These are phyloP conservation scores for Camponotus vicinus DNA, from an alignment of 1,140 invertebrate species.

Conservation along the genomic window DNA sequence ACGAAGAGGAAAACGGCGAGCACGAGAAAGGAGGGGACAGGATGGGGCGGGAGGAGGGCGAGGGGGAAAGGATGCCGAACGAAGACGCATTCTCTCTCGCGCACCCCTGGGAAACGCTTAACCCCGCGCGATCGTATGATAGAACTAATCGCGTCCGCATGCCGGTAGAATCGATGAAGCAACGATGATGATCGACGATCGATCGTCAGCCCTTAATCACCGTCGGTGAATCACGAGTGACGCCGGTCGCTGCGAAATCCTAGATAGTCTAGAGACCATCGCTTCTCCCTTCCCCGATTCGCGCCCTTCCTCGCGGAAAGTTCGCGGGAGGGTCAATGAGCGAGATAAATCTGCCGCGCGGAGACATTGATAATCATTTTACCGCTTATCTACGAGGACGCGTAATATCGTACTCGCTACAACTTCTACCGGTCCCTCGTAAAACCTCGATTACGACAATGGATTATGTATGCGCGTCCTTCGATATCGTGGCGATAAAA, in stretches of 20 bases:
- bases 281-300: background rate
- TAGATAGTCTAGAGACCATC: constrained; percentile 8
- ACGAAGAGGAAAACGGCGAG: constrained; percentile 56
- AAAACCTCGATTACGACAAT: constrained; percentile 72
- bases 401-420: background rate
- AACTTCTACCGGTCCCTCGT: constrained; percentile 24
- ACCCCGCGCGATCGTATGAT: constrained; percentile 78
- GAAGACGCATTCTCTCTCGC: constrained; percentile 55
- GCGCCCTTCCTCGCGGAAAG: constrained; percentile 5
- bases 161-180: constrained; percentile 70
- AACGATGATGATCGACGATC: constrained; percentile 79
- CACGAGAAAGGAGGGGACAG: constrained; percentile 7
- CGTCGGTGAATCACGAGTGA: constrained; percentile 61
- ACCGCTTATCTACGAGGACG: constrained; percentile 29
- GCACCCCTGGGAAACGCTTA: constrained; percentile 80
- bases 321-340: constrained; percentile 20
- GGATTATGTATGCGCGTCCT: constrained; percentile 42
- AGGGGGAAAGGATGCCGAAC: constrained; percentile 63
- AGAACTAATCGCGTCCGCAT: constrained; percentile 83
- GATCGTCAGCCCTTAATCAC: constrained; percentile 72
- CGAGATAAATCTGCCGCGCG: constrained; percentile 45
- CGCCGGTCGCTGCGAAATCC: constrained; percentile 49
- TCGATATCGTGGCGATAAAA: constrained; percentile 68
- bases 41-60: background rate
- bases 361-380: constrained; percentile 57